A percentile compares a stretch with the other conserved stretches of the same genome.
phyloP scores from a whole-genome alignment of 2,113 vertebrate species.

The Lycocorax pyrrhopterus region DNA sequence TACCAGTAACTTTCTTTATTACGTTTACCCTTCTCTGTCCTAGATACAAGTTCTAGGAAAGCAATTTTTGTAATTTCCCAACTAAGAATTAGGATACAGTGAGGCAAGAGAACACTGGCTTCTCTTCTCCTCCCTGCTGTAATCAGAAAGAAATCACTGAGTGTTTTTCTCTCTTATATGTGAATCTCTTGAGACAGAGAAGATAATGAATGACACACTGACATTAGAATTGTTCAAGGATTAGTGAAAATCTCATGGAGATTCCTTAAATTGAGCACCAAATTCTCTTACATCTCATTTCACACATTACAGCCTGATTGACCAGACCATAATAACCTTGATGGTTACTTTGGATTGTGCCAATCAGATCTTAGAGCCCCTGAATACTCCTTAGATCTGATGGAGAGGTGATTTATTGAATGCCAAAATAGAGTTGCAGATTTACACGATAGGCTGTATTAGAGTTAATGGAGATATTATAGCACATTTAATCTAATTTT shows the following conservation, averaged over 20 bases:
- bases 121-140: neutral
- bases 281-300: neutral
- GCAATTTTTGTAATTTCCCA: neutral
- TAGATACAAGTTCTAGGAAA: neutral
- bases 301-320: neutral
- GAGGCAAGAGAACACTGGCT: neutral
- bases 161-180: neutral
- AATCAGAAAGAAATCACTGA: neutral
- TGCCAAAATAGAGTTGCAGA: neutral
- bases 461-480: neutral
- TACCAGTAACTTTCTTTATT: neutral
- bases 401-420: neutral
- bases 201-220: neutral
- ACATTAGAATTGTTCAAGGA: neutral
- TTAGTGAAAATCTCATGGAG: neutral
- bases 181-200: neutral
- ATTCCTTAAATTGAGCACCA: neutral
- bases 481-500: neutral
- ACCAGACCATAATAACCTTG: neutral
- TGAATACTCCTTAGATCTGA: neutral
- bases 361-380: neutral
- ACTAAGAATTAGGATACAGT: neutral
- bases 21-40: neutral
- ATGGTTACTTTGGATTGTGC: neutral
- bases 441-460: neutral